These are phyloP conservation scores for Ichneumon xanthorius DNA, from an alignment of 2,888 invertebrate species.

Conservation along the genomic window DNA sequence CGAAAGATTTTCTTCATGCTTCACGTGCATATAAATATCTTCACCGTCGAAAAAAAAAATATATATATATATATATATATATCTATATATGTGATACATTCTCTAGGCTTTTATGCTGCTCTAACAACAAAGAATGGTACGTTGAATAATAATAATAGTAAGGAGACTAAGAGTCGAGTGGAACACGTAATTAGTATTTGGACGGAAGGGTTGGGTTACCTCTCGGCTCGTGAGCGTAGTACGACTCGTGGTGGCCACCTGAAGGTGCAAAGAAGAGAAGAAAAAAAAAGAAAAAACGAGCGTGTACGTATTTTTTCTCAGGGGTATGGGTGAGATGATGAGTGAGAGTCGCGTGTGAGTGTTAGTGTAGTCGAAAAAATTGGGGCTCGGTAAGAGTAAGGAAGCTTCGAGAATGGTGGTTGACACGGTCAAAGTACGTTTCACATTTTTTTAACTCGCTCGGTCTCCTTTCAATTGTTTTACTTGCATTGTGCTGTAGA, in stretches of 20 bases:
- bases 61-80: not conserved
- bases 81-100: slow-evolving; percentile 28
- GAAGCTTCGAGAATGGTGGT: slow-evolving; percentile 26
- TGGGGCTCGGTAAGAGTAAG: slow-evolving; percentile 57
- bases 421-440: slow-evolving; percentile 7
- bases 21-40: slow-evolving; percentile 22
- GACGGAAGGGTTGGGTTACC: slow-evolving; percentile 86
- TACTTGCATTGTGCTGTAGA: not conserved
- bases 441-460: not conserved
- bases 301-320: slow-evolving; percentile 20
- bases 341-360: slow-evolving; percentile 32
- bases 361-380: slow-evolving; percentile 47
- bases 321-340: slow-evolving; percentile 17
- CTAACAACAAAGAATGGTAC: slow-evolving; percentile 7
- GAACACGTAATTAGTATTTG: slow-evolving; percentile 61
- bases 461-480: slow-evolving; percentile 5
- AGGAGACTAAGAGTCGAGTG: slow-evolving; percentile 59
- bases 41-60: not conserved
- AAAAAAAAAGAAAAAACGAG: slow-evolving; percentile 42
- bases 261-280: slow-evolving; percentile 74
- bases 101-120: slow-evolving; percentile 5
- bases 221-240: slow-evolving; percentile 91
- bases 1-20: slow-evolving; percentile 12
- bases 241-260: slow-evolving; percentile 87
- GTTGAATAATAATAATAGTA: slow-evolving; percentile 32